Conservation (phyloP, 2,888 invertebrate genomes). For the Synanthedon tipuliformis region DNA sequence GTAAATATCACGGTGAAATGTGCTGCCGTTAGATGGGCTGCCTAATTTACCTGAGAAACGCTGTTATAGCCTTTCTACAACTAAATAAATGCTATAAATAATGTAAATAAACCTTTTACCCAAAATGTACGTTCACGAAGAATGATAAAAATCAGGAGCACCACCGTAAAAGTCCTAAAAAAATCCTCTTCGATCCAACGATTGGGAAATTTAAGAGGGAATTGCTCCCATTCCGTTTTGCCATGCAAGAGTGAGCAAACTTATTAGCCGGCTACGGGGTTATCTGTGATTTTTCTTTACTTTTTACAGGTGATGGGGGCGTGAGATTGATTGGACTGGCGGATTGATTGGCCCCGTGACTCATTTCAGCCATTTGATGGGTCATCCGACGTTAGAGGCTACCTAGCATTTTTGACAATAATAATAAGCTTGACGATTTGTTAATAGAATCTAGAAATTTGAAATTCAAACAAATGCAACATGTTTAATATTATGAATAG, state of each 20-base stretch:
- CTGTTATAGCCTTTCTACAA: no score
- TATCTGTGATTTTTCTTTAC: slow-evolving; percentile 44
- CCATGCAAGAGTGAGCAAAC: slow-evolving; percentile 65
- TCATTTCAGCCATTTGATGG: background rate
- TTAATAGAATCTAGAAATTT: no score
- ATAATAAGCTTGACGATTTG: no score
- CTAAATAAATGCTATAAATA: no score
- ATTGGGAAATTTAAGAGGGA: slow-evolving; percentile 48
- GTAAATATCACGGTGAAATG: no score
- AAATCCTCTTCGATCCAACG: slow-evolving; percentile 32
- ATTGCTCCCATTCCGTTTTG: slow-evolving; percentile 54
- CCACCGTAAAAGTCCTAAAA: slow-evolving; percentile 8
- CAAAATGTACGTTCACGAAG: background rate
- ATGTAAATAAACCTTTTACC: background rate
- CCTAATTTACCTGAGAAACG: no score
- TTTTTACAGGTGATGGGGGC: slow-evolving; percentile 50
- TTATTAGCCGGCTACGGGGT: slow-evolving; percentile 48
- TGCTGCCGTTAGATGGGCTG: no score
- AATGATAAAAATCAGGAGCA: background rate
- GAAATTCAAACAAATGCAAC: no score
- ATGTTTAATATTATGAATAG: no score
- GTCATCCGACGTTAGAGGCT: no score
- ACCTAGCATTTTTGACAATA: no score
- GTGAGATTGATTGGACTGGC: slow-evolving; percentile 52
- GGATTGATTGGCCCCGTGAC: slow-evolving; percentile 47